These are phyloP conservation scores for Amitus sp. DNA, from an alignment of 2,888 invertebrate genomes.

Conservation along the genomic window DNA sequence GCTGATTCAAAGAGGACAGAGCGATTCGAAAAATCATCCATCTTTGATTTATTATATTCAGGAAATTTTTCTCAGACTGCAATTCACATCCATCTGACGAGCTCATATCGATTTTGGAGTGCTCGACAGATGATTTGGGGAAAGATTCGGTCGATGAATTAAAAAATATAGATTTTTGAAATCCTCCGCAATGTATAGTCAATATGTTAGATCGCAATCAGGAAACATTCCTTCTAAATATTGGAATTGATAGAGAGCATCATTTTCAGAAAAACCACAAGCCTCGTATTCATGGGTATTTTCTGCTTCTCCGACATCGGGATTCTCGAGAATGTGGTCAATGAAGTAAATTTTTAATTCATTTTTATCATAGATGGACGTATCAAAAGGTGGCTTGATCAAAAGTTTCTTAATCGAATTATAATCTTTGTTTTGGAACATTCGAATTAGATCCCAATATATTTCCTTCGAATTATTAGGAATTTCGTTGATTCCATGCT, in stretches of 20 bases:
- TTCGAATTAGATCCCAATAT: slow-evolving; percentile 4
- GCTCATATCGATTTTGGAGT: too few species aligned
- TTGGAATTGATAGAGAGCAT: background rate
- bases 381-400: slow-evolving; percentile 16
- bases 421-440: slow-evolving; percentile 5
- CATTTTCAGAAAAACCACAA: background rate
- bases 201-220: slow-evolving; percentile 53
- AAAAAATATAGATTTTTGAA: too few species aligned
- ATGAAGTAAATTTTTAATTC: background rate
- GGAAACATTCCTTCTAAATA: slow-evolving; percentile 52
- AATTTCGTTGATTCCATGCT: background rate
- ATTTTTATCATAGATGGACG: background rate
- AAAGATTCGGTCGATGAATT: too few species aligned
- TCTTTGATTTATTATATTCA: too few species aligned
- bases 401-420: slow-evolving; percentile 21
- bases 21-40: too few species aligned
- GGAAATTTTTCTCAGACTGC: too few species aligned
- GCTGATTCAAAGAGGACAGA: too few species aligned
- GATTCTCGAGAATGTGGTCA: background rate
- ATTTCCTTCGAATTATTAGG: slow-evolving; percentile 3
- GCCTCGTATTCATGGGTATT: background rate
- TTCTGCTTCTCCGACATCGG: background rate
- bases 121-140: too few species aligned
- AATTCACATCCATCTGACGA: too few species aligned
- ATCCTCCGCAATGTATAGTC: slow-evolving; percentile 34